Conservation (phyloP, 1,140 invertebrate species). For the Vanessa tameamea region DNA sequence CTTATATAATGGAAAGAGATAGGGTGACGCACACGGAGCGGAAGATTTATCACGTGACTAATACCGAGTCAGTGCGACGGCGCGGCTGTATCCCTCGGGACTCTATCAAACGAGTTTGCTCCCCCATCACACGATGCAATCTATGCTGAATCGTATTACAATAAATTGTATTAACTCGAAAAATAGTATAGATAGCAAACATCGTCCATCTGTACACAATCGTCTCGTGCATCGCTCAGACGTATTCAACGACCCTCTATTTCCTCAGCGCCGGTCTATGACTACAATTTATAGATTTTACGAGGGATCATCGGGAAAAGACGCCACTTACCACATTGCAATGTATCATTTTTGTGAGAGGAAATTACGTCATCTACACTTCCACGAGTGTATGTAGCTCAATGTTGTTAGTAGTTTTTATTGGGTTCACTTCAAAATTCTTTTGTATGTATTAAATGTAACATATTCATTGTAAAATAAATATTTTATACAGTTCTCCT, state of each 20-base stretch:
- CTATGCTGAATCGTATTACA: slow-evolving; percentile 81
- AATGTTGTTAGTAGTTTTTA: slow-evolving; percentile 51
- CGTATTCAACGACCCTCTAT: slow-evolving; percentile 60
- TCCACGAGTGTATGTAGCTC: slow-evolving; percentile 52
- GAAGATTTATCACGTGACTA: slow-evolving; percentile 80
- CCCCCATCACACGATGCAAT: slow-evolving; percentile 78
- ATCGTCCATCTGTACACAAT: slow-evolving; percentile 79
- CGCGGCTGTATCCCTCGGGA: slow-evolving; percentile 68
- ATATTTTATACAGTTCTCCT: background rate
- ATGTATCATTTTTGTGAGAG: slow-evolving; percentile 74
- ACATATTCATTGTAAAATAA: too few relatives aligned
- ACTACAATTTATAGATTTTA: slow-evolving; percentile 77
- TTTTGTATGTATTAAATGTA: too few relatives aligned
- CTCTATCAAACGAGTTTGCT: slow-evolving; percentile 79
- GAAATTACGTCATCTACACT: slow-evolving; percentile 72
- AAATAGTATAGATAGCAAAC: slow-evolving; percentile 79
- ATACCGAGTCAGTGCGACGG: slow-evolving; percentile 71
- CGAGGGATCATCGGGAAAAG: slow-evolving; percentile 74
- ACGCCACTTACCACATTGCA: slow-evolving; percentile 67
- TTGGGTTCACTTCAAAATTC: slow-evolving; percentile 4
- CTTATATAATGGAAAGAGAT: slow-evolving; percentile 61
- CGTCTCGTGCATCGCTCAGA: slow-evolving; percentile 56
- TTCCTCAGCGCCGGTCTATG: slow-evolving; percentile 60
- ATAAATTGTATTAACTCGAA: slow-evolving; percentile 81
- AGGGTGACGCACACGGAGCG: slow-evolving; percentile 53